Evolutionary conservation across 2,888 invertebrate species (phyloP), one percentile per base, ranked within the genome.

Genomic region (Anthrax anthrax): DNA sequence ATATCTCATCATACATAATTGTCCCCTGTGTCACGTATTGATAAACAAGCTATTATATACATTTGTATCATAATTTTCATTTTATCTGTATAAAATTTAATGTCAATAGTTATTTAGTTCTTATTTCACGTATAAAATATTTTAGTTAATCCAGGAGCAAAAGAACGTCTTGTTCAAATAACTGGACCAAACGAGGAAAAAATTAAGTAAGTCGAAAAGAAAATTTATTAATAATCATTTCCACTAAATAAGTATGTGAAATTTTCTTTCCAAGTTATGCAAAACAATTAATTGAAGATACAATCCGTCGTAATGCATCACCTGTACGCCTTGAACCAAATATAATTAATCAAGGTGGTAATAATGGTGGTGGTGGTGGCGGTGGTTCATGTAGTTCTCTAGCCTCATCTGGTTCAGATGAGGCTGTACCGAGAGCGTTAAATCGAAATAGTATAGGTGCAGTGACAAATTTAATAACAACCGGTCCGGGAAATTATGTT

Each of bases 111-210:
- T 23, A 8, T 23, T 23, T 23, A 23, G 4, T 8, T 6, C 8
- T 23, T 23, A 6, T 23, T 23, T 23, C 23, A 8, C 4, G 4
- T 23, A 23, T 6, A 23, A 23, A 23, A 6, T 23, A 6, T 23
- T 23, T 50, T 75, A 92, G 94, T 95, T 54, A 90, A 83, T 67
- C 88, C 91, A 55, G 92, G 92, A 58, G 90, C 91, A 50, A 91
- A 90, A 73, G 94, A 94, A 73, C 78, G 95, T 60, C 78, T 92
- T 58, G 89, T 95, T 59, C 94, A 94, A 72, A 94, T 95, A 58
- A 94, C 92, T 51, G 94, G 94, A 51, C 87, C 90, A 27, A 85
- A 81, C 58, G 90, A 91, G 72, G 91, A 92, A 62, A 87, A 89
- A 69, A 92, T 95, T 51, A 83, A 81, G 90, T 91, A 70, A 76